phyloP scores from a whole-genome alignment of 2,888 invertebrate species.

The Syrphus vitripennis region DNA sequence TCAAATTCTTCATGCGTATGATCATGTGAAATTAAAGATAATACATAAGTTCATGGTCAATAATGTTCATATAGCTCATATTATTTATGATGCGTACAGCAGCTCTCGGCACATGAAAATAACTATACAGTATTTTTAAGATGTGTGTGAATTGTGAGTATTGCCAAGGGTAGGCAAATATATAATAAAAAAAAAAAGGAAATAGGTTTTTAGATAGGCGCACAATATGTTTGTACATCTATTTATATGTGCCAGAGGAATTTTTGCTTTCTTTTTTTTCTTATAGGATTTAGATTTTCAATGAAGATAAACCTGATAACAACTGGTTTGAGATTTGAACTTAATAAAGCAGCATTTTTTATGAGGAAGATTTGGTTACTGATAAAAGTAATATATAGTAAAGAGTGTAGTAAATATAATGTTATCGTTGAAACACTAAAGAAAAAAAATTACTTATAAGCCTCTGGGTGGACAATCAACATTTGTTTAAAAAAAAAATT shows the following conservation, averaged over 20 bases:
- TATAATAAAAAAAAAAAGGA: not conserved
- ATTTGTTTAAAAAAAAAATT: not conserved
- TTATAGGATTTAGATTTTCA: not conserved
- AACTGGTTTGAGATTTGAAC: not conserved
- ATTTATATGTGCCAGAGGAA: not conserved
- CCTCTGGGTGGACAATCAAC: not conserved
- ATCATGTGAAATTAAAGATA: constrained; percentile 58
- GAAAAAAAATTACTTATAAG: not conserved
- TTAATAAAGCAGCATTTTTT: not conserved
- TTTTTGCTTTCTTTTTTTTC: not conserved
- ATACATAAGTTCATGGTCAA: constrained; percentile 55
- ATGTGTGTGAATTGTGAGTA: not conserved
- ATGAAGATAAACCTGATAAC: not conserved
- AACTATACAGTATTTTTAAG: not conserved
- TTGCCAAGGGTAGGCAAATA: not conserved
- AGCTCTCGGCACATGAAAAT: not conserved
- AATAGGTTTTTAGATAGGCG: not conserved
- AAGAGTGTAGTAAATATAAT: too few relatives aligned
- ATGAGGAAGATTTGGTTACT: not conserved
- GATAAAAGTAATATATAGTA: not conserved
- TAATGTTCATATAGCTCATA: constrained; percentile 50
- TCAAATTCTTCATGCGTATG: constrained; percentile 35
- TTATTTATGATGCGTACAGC: constrained; percentile 46
- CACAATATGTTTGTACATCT: not conserved
- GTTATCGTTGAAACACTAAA: not conserved